phyloP scores from a whole-genome alignment of 2,113 vertebrate genomes.

The Grallaria varia region DNA sequence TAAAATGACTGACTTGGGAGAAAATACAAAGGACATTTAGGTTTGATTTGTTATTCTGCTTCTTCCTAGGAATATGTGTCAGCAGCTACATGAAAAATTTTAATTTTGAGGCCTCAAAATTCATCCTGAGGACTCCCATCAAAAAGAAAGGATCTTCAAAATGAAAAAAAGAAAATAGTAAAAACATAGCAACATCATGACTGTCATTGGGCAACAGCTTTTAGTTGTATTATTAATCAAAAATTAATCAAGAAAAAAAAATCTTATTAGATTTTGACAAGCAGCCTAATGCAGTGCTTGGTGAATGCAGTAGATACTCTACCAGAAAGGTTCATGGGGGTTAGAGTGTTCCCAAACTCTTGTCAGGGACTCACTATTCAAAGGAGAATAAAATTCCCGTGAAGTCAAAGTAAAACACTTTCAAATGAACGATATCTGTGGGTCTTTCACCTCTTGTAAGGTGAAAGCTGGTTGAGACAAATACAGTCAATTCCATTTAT shows the following conservation, averaged over 20 bases:
- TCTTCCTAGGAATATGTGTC: background rate
- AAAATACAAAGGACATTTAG: background rate
- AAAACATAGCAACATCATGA: background rate
- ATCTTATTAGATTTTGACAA: background rate
- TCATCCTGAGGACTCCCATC: background rate
- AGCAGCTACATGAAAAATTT: background rate
- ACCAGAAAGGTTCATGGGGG: background rate
- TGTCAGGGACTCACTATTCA: background rate
- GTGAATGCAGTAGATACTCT: background rate
- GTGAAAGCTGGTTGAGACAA: background rate
- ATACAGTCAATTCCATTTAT: background rate
- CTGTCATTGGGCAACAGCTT: background rate
- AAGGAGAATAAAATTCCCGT: background rate
- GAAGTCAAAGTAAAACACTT: background rate
- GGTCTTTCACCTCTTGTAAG: background rate
- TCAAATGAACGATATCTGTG: background rate
- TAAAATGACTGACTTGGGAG: background rate
- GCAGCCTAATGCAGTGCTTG: background rate
- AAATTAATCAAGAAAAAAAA: background rate
- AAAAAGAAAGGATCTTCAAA: background rate
- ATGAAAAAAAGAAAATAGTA: background rate
- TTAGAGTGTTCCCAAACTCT: background rate
- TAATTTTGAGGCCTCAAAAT: background rate
- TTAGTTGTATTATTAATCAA: background rate
- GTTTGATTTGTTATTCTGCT: slow-evolving; percentile 39